A percentile compares a stretch with the other conserved stretches of the same genome.
Conservation (phyloP, 1,140 invertebrate species). For the Caenorhabditis tropicalis region DNA sequence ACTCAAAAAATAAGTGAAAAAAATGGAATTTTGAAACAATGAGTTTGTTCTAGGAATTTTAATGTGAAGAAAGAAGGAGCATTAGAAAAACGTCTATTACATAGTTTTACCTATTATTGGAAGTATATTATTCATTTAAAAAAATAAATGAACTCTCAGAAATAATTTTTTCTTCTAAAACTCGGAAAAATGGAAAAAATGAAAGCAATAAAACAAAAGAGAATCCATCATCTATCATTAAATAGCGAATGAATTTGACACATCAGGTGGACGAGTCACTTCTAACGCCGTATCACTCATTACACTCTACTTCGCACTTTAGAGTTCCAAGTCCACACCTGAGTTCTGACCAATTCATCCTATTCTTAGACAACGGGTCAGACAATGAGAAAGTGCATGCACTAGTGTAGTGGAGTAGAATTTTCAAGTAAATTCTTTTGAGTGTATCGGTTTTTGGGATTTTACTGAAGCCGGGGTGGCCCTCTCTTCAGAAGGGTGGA, state of each 20-base stretch:
- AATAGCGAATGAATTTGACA: neutral
- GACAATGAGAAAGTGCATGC: neutral
- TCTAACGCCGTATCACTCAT: neutral
- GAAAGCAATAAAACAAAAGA: too few relatives aligned
- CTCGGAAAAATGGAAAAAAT: too few relatives aligned
- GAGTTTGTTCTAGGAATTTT: too few relatives aligned
- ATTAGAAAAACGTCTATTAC: too few relatives aligned
- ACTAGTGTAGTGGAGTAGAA: neutral
- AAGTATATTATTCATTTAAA: too few relatives aligned
- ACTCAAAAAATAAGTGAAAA: too few relatives aligned
- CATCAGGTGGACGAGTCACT: neutral
- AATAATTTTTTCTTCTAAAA: too few relatives aligned
- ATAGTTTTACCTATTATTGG: too few relatives aligned
- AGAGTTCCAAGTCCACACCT: slow-evolving; percentile 13
- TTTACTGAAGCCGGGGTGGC: neutral
- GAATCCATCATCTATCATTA: too few relatives aligned
- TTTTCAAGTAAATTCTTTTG: slow-evolving; percentile 43
- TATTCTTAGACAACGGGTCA: neutral
- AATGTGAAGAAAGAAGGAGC: too few relatives aligned
- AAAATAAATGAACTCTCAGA: too few relatives aligned
- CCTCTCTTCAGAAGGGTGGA: neutral
- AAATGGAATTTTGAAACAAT: too few relatives aligned
- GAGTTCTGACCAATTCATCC: neutral
- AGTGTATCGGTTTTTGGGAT: slow-evolving; percentile 40
- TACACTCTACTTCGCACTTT: neutral